Base-by-base conservation (phyloP, 1,140 invertebrate species). In the Drosophila neocordata region DNA sequence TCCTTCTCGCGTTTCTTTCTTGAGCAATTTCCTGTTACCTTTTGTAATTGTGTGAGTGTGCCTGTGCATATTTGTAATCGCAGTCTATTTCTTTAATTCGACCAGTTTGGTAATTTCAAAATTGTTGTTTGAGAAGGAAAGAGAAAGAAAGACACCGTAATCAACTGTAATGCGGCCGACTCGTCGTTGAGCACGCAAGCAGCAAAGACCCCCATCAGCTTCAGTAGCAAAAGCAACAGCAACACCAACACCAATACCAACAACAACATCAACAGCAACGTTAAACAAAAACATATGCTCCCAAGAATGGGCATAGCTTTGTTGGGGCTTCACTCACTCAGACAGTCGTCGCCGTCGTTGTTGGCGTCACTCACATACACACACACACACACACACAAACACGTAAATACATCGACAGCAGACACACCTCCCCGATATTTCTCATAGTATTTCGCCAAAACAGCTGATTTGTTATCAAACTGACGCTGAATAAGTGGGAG, bases 151-250 rank as follows among this genome's bases (percentile, higher is more conserved):
- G 64, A 64, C 82, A 52, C 73, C 59, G 71, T 85, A 85, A 85
- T 85, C 82, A 85, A 85, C 77, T 81, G 82, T 85, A 87, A 85
- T 85, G 74, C 82, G 82, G 82, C 77, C 82, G 81, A 77, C 61
- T 85, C 68, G 62, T 53, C 70, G 71, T 75, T 81, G 79, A 78
- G 82, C 81, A 85, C 81, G 81, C 82, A 80, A 85, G 55, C 69
- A 67, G 71, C 62, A 41, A 56, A 58, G 41, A 12, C 41, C 41
- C 41, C 41, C 15, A 48, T 11, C 15, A 48, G 15, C 41, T 48
- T 3, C 15, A 20, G 69, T 79, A 82, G 44, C 56, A 69, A 58
- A 31, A 31, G 27, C 27, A 80, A 48, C 65, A 79, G 58, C 60
- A 73, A 69, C 67, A 70, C 22, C 66, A 70, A 71, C 38, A 62